Evolutionary conservation across 2,113 vertebrate genomes (phyloP).

Genomic region (Triplophysa siluroides): DNA sequence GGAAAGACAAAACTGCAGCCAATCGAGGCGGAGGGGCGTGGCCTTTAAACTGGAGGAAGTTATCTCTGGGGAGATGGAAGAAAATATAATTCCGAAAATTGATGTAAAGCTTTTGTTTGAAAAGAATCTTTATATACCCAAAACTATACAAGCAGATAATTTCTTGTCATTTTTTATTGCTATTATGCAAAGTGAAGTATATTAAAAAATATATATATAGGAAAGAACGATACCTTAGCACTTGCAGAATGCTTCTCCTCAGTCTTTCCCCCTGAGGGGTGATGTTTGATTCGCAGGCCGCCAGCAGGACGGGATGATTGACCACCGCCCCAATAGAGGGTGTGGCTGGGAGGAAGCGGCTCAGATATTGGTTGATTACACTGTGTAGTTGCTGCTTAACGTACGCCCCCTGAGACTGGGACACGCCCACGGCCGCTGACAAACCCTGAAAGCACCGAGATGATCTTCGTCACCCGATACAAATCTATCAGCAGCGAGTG

Average conservation of each 20-base stretch:
- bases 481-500: not conserved
- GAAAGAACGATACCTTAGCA: conserved; percentile 64
- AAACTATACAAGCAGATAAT: no score
- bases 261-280: conserved; percentile 63
- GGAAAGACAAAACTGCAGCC: conserved; percentile 79
- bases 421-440: conserved; percentile 80
- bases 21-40: conserved; percentile 81
- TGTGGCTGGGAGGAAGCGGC: conserved; percentile 86
- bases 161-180: no score
- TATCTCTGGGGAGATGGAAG: conserved; percentile 73
- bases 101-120: no score
- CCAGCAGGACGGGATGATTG: conserved; percentile 87
- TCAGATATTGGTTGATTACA: conserved; percentile 84
- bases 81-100: not conserved
- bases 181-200: no score
- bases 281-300: conserved; percentile 73
- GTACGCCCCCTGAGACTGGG: conserved; percentile 82
- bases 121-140: not conserved
- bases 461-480: not conserved
- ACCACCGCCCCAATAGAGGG: conserved; percentile 62
- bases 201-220: not conserved
- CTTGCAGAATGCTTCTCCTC: conserved; percentile 69
- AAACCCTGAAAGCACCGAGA: conserved; percentile 77
- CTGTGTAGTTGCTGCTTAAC: conserved; percentile 87
- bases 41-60: conserved; percentile 87